Conservation (phyloP, 2,888 invertebrate species). For the Drosophila stalkeri region DNA sequence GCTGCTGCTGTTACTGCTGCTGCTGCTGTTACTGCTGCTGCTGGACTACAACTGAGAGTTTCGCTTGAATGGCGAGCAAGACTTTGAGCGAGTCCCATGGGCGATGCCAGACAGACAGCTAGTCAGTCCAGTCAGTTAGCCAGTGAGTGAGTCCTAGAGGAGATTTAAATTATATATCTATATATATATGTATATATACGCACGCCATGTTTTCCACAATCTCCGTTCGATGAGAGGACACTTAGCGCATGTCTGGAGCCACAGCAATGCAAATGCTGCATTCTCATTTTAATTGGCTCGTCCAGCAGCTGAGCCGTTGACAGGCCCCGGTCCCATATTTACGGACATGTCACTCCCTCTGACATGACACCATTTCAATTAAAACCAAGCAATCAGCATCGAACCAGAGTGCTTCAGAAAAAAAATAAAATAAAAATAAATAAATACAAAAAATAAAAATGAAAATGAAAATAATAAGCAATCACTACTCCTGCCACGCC, state of each 20-base stretch:
- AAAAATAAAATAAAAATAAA: too few species aligned
- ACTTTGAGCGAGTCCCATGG: conserved; percentile 8
- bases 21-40: background rate
- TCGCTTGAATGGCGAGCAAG: conserved; percentile 9
- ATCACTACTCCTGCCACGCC: conserved; percentile 5
- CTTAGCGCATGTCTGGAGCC: conserved; percentile 10
- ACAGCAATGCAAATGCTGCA: conserved; percentile 28
- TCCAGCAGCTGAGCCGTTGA: conserved; percentile 2
- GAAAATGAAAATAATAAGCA: too few species aligned
- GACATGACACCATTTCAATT: conserved; percentile 47
- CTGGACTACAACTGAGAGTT: conserved; percentile 9
- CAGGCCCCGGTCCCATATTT: conserved; percentile 4
- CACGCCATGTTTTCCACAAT: conserved; percentile 16
- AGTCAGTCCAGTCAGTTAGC: conserved; percentile 3
- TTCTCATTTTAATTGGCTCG: conserved; percentile 62
- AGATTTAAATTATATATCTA: conserved; percentile 42
- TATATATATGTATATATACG: background rate
- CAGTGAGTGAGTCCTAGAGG: conserved; percentile 5
- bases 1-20: conserved; percentile 13
- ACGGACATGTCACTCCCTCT: background rate
- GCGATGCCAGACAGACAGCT: conserved; percentile 6
- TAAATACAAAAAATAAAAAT: too few species aligned
- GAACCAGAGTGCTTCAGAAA: background rate
- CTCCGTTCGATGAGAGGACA: conserved; percentile 24
- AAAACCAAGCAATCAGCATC: conserved; percentile 31